phyloP scores from a whole-genome alignment of 1,140 invertebrate species.

The Drosophila prosaltans region DNA sequence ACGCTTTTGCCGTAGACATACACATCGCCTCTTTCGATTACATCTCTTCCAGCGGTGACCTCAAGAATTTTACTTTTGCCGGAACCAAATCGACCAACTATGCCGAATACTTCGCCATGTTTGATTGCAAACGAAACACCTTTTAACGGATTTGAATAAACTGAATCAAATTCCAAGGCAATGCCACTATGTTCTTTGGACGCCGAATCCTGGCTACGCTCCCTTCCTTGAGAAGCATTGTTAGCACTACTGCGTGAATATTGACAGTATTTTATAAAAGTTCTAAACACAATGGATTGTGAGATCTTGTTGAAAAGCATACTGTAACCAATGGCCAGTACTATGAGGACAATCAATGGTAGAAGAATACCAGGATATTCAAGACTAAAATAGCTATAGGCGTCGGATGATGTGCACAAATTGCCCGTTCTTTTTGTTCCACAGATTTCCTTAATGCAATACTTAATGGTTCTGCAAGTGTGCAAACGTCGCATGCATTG shows the following conservation, averaged over 20 bases:
- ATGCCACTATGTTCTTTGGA: not conserved
- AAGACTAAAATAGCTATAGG: not conserved
- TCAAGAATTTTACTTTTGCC: slow-evolving; percentile 9
- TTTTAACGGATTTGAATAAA: not conserved
- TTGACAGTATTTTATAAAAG: not conserved
- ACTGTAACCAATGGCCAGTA: not conserved
- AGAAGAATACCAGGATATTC: not conserved
- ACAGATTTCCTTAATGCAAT: not conserved
- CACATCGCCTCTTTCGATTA: slow-evolving; percentile 1
- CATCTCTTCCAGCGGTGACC: not conserved
- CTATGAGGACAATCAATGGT: not conserved
- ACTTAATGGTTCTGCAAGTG: not conserved
- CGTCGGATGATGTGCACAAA: no score
- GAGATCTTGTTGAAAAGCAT: not conserved
- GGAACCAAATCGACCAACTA: slow-evolving; percentile 10
- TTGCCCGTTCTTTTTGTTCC: not conserved
- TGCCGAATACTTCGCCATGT: slow-evolving; percentile 1
- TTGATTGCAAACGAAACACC: not conserved
- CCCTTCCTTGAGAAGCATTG: no score
- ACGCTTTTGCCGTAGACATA: slow-evolving; percentile 13
- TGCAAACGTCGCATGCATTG: not conserved
- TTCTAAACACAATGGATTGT: not conserved
- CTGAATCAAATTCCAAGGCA: not conserved
- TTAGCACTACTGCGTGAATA: no score
- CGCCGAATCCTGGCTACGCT: not conserved